Evolutionary conservation across 2,113 vertebrate species (phyloP), one percentile per base, ranked within the genome.

Genomic region (Rynchops niger): DNA sequence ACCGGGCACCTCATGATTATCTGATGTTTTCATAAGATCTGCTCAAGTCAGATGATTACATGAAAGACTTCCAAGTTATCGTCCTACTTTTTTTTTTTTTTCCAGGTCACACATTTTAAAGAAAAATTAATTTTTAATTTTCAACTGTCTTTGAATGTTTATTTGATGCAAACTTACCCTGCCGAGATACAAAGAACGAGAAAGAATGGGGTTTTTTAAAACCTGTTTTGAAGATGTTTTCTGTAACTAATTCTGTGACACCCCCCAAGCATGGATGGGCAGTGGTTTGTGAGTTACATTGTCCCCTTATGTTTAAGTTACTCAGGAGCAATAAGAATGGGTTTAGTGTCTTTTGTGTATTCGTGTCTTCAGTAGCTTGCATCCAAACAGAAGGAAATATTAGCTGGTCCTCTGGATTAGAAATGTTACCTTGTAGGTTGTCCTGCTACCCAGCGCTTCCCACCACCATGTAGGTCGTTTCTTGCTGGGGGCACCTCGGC

Each of bases 391-490:
- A 82, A 92, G 38, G 32, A 78, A 58, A 3, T n/a, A 22, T 40
- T 59, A 65, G 42, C 59, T 47, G 55, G 19, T 72, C 71, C 27
- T 82, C 20, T 76, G 23, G 5, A 53, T 73, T 22, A 73, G 63
- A 56, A 69, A 15, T 9, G 15, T 27, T 71, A 9, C 5, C 20
- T 9, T 4, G 56, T 19, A 49, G 40, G 53, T 49, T 36, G 49
- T 32, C 15, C 21, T 3, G 18, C 12, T 40, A 36, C 43, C 25
- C 6, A 7, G 20, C 4, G 16, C 82, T 40, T 82, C 49, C 56
- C n/a, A 12, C 26, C 47, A 34, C 52, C 47, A 0, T 2, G 16
- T 3, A n/a, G 61, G 27, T 52, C 53, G 2, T 11, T 0, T 2
- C 38, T 80, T n/a, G 21, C 86, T 45, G 58, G 32, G 52, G 36